Base-by-base conservation (phyloP, 53 echinoderm and acorn worm species). In the Luidia sarsii region DNA sequence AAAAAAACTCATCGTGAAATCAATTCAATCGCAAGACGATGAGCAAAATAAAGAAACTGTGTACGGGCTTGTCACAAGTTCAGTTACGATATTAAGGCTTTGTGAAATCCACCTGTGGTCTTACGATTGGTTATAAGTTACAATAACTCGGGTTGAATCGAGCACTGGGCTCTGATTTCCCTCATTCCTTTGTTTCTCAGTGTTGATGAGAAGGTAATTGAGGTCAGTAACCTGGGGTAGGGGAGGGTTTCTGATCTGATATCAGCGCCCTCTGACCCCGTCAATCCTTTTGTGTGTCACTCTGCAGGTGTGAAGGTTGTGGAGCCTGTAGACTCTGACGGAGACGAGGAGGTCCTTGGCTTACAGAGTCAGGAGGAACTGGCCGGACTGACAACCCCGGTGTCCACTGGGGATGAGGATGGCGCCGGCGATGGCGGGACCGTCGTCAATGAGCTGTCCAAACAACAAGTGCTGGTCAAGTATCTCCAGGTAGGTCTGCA, bases 401-500 rank as follows among this genome's bases (percentile, higher is more conserved):
- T 48, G 10, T 3, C 49, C 28, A 36, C 49, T 22, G 83, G 43
- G 23, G 64, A 37, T 2, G 64, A 41, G 0, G 84, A 37, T 14
- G 53, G 49, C 13, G 62, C 46, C 25, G 37, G 81, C 22, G 75
- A 77, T 4, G 93, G 20, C 15, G 83, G 59, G 19, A 15, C 88
- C 28, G 81, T 86, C 14, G 99, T 99, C 49, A 99, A 86, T 23
- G 91, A 94, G 49, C 68, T 99, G 57, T 88, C 89, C 45, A 99
- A 94, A 50, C 99, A 99, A 55, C 99, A 94, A 68, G 91, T 94
- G 22, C 72, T 99, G 5, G 91, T 94, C 20, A 88, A 91, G 30
- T 99, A 99, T 28, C 52, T 99, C 10, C 79, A 93, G 83, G 99
- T 99, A 19, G 22, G 41, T 7, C 41, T n/a, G n/a, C n/a, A n/a